Evolutionary conservation across 1,140 invertebrate genomes (phyloP), one percentile per base, ranked within the genome.

Genomic region (Branchinecta lynchi): DNA sequence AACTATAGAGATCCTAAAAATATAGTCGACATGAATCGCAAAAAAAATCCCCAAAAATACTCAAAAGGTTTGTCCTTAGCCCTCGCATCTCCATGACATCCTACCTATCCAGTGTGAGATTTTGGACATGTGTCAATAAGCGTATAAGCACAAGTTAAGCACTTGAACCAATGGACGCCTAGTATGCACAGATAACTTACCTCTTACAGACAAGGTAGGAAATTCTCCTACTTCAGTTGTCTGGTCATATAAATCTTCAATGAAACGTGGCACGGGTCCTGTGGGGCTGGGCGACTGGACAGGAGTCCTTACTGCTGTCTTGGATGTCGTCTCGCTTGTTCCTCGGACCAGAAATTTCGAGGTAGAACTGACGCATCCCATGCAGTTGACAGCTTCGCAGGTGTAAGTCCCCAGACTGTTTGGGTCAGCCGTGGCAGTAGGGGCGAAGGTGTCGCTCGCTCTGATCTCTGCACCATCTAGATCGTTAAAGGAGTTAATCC

Each of bases 321-420:
- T 84, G 7, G 72, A 9, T 83, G 84, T 51, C 84, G 85, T 79
- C 72, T 84, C 86, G 46, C 82, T 82, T 72, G 83, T 84, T 7
- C 86, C 86, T 65, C 86, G 82, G 15, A 91, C 86, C 74, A 90
- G 87, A 17, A 89, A 86, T 76, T 85, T 87, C 8, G 89, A 92
- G n/a, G 86, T 88, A 45, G 89, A 91, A 73, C 85, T 85, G 0
- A 86, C 83, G 68, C 83, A 84, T 44, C 90, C 89, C 87, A 93
- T 89, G 75, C 89, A 92, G 76, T 92, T 92, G n/a, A 86, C 80
- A 0, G 90, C 90, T 75, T 90, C 87, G 72, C 89, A 92, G 0
- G 87, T 88, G 75, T 92, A 92, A 1, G 86, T 89, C 43, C 90
- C 89, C 44, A 93, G 79, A 3, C 89, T 89, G 0, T 89, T 90